Evolutionary conservation across 2,113 vertebrate species (phyloP).

Genomic region (Syngnathus typhle): DNA sequence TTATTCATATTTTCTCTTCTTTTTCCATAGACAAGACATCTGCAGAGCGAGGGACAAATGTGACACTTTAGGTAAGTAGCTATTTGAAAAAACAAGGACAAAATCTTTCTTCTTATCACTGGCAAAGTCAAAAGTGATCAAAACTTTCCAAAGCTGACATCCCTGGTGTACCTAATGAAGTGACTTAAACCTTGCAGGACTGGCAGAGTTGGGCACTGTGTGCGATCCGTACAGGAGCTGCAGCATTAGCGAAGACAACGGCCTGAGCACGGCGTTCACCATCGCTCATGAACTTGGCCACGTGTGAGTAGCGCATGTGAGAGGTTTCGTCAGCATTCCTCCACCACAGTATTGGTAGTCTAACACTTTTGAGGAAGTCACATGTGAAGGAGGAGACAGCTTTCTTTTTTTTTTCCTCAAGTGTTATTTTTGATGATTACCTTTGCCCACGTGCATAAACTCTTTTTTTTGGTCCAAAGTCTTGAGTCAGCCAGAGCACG

Average conservation of each 20-base stretch:
- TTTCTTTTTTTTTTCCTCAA: conserved; percentile 12
- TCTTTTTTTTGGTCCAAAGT: conserved; percentile 20
- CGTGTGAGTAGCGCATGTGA: conserved; percentile 79
- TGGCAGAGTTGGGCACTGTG: conserved; percentile 93
- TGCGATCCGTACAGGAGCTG: conserved; percentile 96
- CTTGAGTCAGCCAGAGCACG: conserved; percentile 23
- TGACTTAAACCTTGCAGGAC: conserved; percentile 67
- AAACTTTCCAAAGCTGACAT: neutral
- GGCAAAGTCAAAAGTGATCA: neutral
- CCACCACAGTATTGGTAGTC: neutral
- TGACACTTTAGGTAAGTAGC: conserved; percentile 88
- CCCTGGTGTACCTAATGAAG: neutral
- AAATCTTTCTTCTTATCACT: too few relatives aligned
- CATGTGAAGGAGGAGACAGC: conserved; percentile 15
- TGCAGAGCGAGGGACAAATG: conserved; percentile 97
- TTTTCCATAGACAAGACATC: conserved; percentile 88
- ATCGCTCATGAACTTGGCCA: conserved; percentile 97
- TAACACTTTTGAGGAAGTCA: conserved; percentile 18
- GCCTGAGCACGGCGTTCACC: conserved; percentile 94
- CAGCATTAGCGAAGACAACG: conserved; percentile 96
- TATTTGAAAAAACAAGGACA: neutral
- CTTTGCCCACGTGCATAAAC: too few relatives aligned
- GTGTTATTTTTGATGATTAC: too few relatives aligned
- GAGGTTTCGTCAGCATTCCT: conserved; percentile 1
- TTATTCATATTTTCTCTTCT: conserved; percentile 37